phyloP scores from a whole-genome alignment of 1,140 invertebrate genomes.

The Pectinophora gossypiella region DNA sequence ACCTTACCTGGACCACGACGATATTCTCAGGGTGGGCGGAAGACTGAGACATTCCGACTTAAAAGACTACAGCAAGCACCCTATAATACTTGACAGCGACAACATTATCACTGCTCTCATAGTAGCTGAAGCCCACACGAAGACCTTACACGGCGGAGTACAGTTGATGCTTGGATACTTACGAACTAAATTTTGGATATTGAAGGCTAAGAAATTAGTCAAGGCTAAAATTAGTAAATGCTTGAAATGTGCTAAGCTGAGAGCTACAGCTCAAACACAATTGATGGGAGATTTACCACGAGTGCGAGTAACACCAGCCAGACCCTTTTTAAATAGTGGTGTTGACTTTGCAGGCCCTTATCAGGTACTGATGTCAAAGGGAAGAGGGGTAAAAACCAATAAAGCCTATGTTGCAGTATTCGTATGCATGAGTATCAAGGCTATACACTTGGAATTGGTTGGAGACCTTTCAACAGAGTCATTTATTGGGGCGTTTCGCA shows the following conservation, averaged over 20 bases:
- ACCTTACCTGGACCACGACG: too few relatives aligned
- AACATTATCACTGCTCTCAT: conserved; percentile 10
- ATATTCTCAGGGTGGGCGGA: too few relatives aligned
- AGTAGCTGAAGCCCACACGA: conserved; percentile 13
- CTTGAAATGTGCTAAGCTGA: conserved; percentile 13
- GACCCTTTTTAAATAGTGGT: conserved; percentile 16
- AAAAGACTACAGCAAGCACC: too few relatives aligned
- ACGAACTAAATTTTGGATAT: conserved; percentile 19
- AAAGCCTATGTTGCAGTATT: conserved; percentile 20
- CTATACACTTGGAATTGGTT: conserved; percentile 23
- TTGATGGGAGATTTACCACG: conserved; percentile 20
- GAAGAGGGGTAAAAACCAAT: conserved; percentile 1
- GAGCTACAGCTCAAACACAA: conserved; percentile 2
- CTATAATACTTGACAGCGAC: conserved; percentile 10
- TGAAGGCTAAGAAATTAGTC: conserved; percentile 7
- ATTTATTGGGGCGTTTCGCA: conserved; percentile 33
- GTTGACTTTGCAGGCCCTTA: conserved; percentile 20
- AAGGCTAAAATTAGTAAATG: conserved; percentile 15
- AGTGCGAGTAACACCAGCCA: conserved; percentile 14
- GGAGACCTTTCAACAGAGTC: conserved; percentile 14
- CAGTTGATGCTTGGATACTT: too few relatives aligned
- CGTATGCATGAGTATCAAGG: conserved; percentile 20
- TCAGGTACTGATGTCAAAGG: conserved; percentile 3
- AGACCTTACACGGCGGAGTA: conserved; percentile 11
- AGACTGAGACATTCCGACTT: too few relatives aligned